phyloP scores from a whole-genome alignment of 1,140 invertebrate genomes.

The Tribolium castaneum region DNA sequence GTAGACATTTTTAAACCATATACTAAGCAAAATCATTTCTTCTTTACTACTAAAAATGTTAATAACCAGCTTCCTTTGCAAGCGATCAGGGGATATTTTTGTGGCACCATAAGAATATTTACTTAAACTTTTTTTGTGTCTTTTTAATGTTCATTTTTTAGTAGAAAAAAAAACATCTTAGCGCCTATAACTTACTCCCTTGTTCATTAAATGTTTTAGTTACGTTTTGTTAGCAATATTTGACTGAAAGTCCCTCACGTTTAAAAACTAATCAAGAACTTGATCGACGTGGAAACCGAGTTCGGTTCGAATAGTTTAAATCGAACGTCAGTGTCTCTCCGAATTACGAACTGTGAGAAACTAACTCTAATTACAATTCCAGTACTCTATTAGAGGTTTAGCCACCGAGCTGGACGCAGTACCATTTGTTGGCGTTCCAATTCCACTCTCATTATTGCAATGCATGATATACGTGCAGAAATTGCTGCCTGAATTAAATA shows the following conservation, averaged over 20 bases:
- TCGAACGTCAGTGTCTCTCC: constrained; percentile 42
- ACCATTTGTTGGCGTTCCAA: constrained; percentile 39
- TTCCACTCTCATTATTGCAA: constrained; percentile 3
- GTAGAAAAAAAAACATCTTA: too few species aligned
- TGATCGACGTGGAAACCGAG: constrained; percentile 6
- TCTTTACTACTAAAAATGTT: too few species aligned
- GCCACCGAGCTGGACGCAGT: constrained; percentile 28
- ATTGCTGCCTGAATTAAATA: constrained; percentile 21
- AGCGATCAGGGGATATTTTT: too few species aligned
- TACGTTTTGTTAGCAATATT: neutral
- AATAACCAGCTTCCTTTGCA: too few species aligned
- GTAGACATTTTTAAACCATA: too few species aligned
- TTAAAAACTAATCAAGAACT: constrained; percentile 24
- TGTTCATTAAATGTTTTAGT: too few species aligned
- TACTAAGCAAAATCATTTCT: too few species aligned
- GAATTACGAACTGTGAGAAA: constrained; percentile 40
- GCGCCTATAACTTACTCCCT: too few species aligned
- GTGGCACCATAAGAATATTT: too few species aligned
- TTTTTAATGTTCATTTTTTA: too few species aligned
- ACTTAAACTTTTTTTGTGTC: too few species aligned
- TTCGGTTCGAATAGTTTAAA: constrained; percentile 38
- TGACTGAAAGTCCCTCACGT: neutral
- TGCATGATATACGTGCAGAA: constrained; percentile 32
- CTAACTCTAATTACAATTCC: constrained; percentile 47
- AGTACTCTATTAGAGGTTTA: constrained; percentile 37